Base-by-base conservation (phyloP, 1,140 invertebrate species). In the Plectus sambesii region DNA sequence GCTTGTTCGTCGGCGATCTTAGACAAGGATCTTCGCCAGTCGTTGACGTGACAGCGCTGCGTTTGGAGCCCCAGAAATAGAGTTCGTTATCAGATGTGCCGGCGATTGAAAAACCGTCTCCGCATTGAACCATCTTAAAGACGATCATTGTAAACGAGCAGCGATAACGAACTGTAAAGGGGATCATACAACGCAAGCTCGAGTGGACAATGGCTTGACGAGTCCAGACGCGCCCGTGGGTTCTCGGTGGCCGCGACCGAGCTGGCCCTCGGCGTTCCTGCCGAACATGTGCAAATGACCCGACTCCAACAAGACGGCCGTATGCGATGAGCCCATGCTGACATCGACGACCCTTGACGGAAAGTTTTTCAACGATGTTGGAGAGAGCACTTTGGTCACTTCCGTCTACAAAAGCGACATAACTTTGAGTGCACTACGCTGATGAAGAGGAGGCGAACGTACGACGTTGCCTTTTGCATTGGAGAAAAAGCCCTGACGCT, bases 251-350 rank as follows among this genome's bases (percentile, higher is more conserved):
- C 73, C 73, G 23, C 70, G 68, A 3, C 79, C 79, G 5, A 80
- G 69, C 66, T 74, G 80, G 48, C 72, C 79, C 46, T 78, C 75
- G 9, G 66, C 63, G 62, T 82, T 82, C 3, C 74, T 68, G 0
- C 81, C 81, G 69, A 82, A 78, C 2, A 79, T 78, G 36, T 79
- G 73, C 1, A 82, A 74, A 56, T 78, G 76, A 3, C 81, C 80
- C n/a, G 74, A 74, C 60, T 81, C 77, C 0, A 80, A 75, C 1
- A 82, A 66, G 12, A 81, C 76, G 23, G 76, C 45, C n/a, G 37
- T 47, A 42, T 69, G 62, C 43, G 50, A 51, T 12, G 15, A 30
- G 12, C 63, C 67, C 5, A 68, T 42, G 27, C 38, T 42, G 2
- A 60, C 67, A 40, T 57, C 62, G 15, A 69, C 56, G 2, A 70